Evolutionary conservation across 2,113 vertebrate species (phyloP).

Genomic region (Microtus pennsylvanicus): DNA sequence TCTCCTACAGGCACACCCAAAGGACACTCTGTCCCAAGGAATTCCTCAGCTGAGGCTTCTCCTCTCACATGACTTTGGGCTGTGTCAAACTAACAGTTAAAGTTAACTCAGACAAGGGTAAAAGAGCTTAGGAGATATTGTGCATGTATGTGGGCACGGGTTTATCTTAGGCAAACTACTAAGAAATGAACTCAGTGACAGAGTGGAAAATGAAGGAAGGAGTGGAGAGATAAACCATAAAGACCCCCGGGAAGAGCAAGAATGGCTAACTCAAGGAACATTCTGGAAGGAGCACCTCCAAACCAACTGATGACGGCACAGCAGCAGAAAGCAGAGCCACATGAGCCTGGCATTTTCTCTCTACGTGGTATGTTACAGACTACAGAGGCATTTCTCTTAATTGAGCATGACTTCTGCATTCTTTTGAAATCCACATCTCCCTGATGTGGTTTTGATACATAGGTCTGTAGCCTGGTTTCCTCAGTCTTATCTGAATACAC

Average conservation of each 20-base stretch:
- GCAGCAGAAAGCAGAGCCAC: background rate
- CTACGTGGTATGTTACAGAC: background rate
- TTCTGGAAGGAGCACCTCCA: background rate
- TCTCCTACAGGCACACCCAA: background rate
- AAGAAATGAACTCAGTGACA: background rate
- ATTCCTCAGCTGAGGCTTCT: background rate
- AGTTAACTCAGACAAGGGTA: background rate
- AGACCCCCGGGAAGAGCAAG: background rate
- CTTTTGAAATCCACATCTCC: background rate
- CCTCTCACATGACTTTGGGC: background rate
- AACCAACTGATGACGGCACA: background rate
- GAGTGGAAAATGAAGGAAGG: background rate
- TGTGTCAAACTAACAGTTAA: background rate
- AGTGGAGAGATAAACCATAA: background rate
- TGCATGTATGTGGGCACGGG: rapidly evolving
- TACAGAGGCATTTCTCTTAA: background rate
- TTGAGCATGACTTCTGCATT: background rate
- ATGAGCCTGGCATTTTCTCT: background rate
- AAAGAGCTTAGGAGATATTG: background rate
- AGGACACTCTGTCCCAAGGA: no score
- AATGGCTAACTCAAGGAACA: background rate
- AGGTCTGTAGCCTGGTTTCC: background rate
- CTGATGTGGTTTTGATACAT: background rate
- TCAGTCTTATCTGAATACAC: background rate
- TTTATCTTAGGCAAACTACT: background rate